Percentiles rank a stretch among this genome's conserved stretches.
Conservation (phyloP, 2,113 vertebrate genomes). For the Actenoides lindsayi region DNA sequence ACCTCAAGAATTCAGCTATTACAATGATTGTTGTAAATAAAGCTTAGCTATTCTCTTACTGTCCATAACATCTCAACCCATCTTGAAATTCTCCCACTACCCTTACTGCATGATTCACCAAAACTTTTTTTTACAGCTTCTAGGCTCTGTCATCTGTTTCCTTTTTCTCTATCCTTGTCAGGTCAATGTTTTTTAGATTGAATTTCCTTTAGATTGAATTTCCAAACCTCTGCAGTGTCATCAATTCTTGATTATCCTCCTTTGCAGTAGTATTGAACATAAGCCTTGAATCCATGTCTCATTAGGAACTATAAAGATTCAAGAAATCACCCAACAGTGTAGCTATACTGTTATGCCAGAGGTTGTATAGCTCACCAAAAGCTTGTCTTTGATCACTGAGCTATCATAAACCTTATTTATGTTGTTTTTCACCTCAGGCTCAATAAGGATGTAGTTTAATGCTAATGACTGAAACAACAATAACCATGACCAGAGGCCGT, state of each 20-base stretch:
- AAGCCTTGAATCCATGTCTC: conserved; percentile 38
- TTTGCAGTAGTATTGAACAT: not conserved
- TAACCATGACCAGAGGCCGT: not conserved
- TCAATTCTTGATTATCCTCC: conserved; percentile 34
- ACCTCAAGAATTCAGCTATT: not conserved
- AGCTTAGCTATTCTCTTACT: not conserved
- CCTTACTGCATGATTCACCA: not conserved
- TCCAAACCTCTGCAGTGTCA: conserved; percentile 23
- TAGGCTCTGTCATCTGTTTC: not conserved
- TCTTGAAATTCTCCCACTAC: not conserved
- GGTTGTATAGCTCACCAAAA: not conserved
- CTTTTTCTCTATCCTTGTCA: not conserved
- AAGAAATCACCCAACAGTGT: not conserved
- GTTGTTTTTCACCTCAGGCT: not conserved
- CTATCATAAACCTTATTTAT: conserved; percentile 11
- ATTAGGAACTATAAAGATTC: conserved; percentile 27
- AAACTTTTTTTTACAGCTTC: not conserved
- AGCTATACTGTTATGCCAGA: not conserved
- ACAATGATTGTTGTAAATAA: not conserved
- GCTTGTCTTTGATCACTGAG: not conserved
- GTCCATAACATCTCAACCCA: not conserved
- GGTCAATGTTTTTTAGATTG: not conserved
- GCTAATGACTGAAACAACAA: not conserved
- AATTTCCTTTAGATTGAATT: conserved; percentile 24
- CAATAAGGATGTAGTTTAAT: not conserved